Percentiles rank a stretch among this genome's conserved stretches.
Conservation (phyloP, 35 echinoderm and acorn worm genomes). For the Chiridota heheva region DNA sequence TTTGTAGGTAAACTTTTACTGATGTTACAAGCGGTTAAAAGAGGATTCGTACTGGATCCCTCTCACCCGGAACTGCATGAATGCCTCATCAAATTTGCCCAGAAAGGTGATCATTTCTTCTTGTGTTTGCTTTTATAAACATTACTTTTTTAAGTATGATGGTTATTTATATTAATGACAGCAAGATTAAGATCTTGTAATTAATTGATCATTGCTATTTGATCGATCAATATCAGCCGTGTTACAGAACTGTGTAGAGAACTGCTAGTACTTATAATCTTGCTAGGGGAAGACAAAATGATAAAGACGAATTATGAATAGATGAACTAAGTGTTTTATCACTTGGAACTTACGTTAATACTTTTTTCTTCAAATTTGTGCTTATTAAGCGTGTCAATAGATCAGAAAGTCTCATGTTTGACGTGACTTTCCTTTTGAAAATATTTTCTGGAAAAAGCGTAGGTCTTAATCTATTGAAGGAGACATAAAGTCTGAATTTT, state of each 20-base stretch:
- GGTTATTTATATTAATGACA: neutral
- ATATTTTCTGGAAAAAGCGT: too few relatives aligned
- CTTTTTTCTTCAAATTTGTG: too few relatives aligned
- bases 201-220: neutral
- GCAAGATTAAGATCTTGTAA: neutral
- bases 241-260: neutral
- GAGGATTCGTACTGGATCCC: constrained; percentile 70
- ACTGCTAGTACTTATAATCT: neutral
- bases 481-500: too few relatives aligned
- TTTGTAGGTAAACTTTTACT: constrained; percentile 85
- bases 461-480: too few relatives aligned
- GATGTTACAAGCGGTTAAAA: constrained; percentile 95
- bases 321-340: too few relatives aligned
- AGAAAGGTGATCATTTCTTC: constrained; percentile 57
- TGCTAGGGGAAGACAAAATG: neutral
- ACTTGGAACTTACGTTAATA: too few relatives aligned
- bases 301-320: too few relatives aligned
- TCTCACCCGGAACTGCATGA: constrained; percentile 68
- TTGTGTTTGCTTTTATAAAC: neutral
- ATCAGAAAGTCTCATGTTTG: too few relatives aligned
- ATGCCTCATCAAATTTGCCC: constrained; percentile 69
- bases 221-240: neutral
- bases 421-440: too few relatives aligned
- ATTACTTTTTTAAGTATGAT: neutral
- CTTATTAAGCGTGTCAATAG: too few relatives aligned